phyloP scores from a whole-genome alignment of 2,888 invertebrate genomes.

The Lottia scabra region DNA sequence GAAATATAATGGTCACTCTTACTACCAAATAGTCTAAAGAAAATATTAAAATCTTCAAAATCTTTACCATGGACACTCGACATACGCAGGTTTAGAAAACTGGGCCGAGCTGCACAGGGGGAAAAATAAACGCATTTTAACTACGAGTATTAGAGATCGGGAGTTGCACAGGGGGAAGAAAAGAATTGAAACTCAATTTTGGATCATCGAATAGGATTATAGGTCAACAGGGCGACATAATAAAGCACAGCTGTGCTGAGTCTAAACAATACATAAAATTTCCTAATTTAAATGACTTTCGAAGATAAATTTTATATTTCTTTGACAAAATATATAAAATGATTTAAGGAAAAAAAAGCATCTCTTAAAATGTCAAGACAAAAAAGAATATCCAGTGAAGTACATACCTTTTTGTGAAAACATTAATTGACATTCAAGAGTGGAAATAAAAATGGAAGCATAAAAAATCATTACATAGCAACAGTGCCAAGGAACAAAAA shows the following conservation, averaged over 20 bases:
- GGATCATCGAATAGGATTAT: no score
- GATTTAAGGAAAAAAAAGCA: no score
- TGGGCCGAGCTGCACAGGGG: constrained; percentile 88
- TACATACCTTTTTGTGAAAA: constrained; percentile 10
- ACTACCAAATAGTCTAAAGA: constrained; percentile 23
- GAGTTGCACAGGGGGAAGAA: constrained; percentile 78
- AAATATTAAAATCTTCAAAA: constrained; percentile 33
- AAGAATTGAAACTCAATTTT: neutral
- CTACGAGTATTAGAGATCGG: no score
- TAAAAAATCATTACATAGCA: no score
- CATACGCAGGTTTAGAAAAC: constrained; percentile 91
- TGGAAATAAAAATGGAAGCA: no score
- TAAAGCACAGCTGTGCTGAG: no score
- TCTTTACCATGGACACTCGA: constrained; percentile 41
- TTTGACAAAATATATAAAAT: no score
- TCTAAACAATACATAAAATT: no score
- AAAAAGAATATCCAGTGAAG: constrained; percentile 7
- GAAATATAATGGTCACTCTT: constrained; percentile 24
- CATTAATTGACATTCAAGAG: neutral
- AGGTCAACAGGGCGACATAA: no score
- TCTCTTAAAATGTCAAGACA: constrained; percentile 3
- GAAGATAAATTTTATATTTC: no score
- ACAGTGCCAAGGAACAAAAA: no score
- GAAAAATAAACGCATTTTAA: constrained; percentile 11
- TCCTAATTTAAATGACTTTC: no score